A percentile compares a stretch with the other conserved stretches of the same genome.
Evolutionary conservation across 2,113 vertebrate species (phyloP).

Genomic region (Triplophysa tibetana): DNA sequence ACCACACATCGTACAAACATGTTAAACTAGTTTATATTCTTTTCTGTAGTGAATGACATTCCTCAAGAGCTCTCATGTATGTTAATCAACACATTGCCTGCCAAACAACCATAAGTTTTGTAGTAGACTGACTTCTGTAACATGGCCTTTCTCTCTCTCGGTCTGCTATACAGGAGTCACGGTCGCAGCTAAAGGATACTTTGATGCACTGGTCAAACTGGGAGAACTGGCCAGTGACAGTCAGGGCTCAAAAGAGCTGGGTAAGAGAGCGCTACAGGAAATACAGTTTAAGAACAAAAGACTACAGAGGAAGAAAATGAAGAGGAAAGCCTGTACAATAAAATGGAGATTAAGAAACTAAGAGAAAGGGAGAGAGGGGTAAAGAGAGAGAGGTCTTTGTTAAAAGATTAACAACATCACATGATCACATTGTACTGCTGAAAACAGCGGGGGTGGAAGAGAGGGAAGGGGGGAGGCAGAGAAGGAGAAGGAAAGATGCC

Average conservation of each 20-base stretch:
- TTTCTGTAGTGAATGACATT: background rate
- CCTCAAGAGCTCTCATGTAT: background rate
- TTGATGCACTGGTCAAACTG: slow-evolving; percentile 84
- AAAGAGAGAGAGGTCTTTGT: slow-evolving; percentile 76
- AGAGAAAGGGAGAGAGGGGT: slow-evolving; percentile 48
- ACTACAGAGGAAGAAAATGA: background rate
- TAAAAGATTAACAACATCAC: slow-evolving; percentile 84
- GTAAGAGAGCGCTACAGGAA: slow-evolving; percentile 65
- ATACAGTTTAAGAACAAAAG: background rate
- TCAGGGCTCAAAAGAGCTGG: slow-evolving; percentile 85
- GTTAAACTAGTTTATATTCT: background rate
- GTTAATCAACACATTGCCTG: background rate
- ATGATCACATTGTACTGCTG: slow-evolving; percentile 82
- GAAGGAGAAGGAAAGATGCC: slow-evolving; percentile 69
- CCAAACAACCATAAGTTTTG: background rate
- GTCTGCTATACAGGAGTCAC: slow-evolving; percentile 74
- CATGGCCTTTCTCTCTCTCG: background rate
- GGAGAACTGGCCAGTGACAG: slow-evolving; percentile 85
- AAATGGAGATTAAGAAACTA: slow-evolving; percentile 53
- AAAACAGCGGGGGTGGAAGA: slow-evolving; percentile 75
- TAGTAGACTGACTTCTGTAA: background rate
- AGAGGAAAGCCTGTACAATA: slow-evolving; percentile 23
- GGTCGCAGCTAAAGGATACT: slow-evolving; percentile 83
- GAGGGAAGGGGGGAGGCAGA: slow-evolving; percentile 51
- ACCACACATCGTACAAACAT: too few species aligned